Conservation (phyloP, 2,797 vertebrate species). For the Leptoclinus maculatus region DNA sequence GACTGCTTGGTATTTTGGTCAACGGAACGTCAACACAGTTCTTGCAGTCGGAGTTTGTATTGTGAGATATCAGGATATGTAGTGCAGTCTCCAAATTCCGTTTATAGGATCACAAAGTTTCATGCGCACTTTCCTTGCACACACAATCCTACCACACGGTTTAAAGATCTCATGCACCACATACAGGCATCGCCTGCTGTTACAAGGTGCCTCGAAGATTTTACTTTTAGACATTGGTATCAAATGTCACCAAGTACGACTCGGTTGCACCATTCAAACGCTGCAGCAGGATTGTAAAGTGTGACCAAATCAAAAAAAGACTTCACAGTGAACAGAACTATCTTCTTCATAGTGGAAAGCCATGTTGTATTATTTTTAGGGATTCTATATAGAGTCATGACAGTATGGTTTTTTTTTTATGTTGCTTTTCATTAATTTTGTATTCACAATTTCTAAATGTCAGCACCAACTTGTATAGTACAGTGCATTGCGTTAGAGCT, state of each 20-base stretch:
- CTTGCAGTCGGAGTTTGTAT: too few relatives aligned
- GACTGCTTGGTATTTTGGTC: neutral
- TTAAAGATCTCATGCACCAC: neutral
- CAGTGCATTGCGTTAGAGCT: slow-evolving; percentile 78
- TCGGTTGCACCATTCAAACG: slow-evolving; percentile 8
- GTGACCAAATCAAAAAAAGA: slow-evolving; percentile 30
- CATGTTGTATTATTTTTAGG: slow-evolving; percentile 75
- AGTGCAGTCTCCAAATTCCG: slow-evolving; percentile 13
- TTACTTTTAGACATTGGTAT: too few relatives aligned
- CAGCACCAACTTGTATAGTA: slow-evolving; percentile 76
- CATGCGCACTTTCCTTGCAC: slow-evolving; percentile 71
- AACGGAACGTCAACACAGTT: neutral
- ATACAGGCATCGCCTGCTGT: neutral
- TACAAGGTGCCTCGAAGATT: neutral
- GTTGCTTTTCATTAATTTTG: slow-evolving; percentile 73
- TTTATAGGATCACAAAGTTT: slow-evolving; percentile 30
- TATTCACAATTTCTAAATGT: slow-evolving; percentile 81
- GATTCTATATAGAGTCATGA: slow-evolving; percentile 73
- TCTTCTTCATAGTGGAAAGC: slow-evolving; percentile 61
- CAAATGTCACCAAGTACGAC: neutral
- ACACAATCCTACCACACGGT: slow-evolving; percentile 64
- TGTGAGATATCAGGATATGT: too few relatives aligned
- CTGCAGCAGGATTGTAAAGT: slow-evolving; percentile 22
- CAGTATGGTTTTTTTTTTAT: slow-evolving; percentile 66
- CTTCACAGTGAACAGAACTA: slow-evolving; percentile 40